Base-by-base conservation (phyloP, 2,113 vertebrate species). In the Coracopsis vasa region DNA sequence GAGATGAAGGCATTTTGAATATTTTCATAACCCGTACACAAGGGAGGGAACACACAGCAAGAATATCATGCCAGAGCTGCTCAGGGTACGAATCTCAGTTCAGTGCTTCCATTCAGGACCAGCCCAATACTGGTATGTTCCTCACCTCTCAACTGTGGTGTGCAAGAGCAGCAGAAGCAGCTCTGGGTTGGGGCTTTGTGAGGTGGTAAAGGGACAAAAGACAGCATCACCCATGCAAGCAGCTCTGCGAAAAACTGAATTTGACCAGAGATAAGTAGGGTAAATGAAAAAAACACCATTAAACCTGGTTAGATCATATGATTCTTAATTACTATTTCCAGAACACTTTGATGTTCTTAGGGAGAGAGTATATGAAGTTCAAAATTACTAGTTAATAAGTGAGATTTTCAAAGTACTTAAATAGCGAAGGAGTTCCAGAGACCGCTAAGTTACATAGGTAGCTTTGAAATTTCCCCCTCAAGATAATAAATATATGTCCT, bases 371-470 rank as follows among this genome's bases (percentile, higher is more conserved):
- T 42, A 58, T 50, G 31, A 93, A 85, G 64, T 88, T 73, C 66
- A 95, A 93, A 95, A 91, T 58, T 0, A 42, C 48, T 92, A 50
- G 28, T 73, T 96, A 94, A 82, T 77, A 90, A 72, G 37, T 58
- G 78, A 89, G 53, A 53, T 47, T 94, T 95, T 93, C 90, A 83
- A 70, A 83, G 54, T 54, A 78, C 88, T 87, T 90, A 79, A 84
- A 87, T 69, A 80, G 41, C 9, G 28, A 92, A 82, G 56, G 53
- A 88, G 44, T 95, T 92, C 48, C 90, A 92, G 79, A 92, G 54
- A 94, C 82, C 9, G 0, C 61, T 87, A 87, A 88, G 66, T 86
- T 84, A 69, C 74, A 37, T 4, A 61, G 35, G 70, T 42, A 60
- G 56, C 58, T 92, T 80, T 93, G 94, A 80, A 90, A 91, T 80